A percentile compares a stretch with the other conserved stretches of the same genome.
These are phyloP conservation scores for Ptilodon capucinus DNA, from an alignment of 2,888 invertebrate species.

Conservation along the genomic window DNA sequence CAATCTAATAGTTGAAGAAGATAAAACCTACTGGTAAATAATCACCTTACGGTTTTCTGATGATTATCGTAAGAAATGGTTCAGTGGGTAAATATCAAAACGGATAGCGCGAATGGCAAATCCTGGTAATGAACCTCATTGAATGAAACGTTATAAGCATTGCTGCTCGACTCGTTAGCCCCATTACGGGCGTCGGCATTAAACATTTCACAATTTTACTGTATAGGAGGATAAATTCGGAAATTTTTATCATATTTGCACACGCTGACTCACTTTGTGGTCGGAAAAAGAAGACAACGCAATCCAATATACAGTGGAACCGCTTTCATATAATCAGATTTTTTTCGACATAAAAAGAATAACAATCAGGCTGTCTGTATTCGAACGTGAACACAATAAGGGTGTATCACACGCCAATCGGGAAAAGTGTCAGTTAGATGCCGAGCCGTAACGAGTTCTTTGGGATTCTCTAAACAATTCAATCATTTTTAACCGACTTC, in stretches of 20 bases:
- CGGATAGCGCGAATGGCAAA: conserved; percentile 10
- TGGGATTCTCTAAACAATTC: too few relatives aligned
- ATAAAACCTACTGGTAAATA: too few relatives aligned
- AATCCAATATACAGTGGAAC: conserved; percentile 22
- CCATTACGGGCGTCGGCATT: conserved; percentile 38
- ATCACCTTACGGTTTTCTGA: too few relatives aligned
- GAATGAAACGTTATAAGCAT: conserved; percentile 29
- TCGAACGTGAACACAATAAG: conserved; percentile 18
- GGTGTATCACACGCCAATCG: conserved; percentile 11
- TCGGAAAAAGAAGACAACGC: conserved; percentile 16
- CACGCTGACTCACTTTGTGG: conserved; percentile 20
- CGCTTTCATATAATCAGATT: conserved; percentile 21
- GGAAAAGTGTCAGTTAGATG: not conserved
- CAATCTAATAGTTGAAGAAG: too few relatives aligned
- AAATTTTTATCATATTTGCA: conserved; percentile 22
- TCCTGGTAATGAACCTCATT: conserved; percentile 15
- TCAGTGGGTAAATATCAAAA: conserved; percentile 18
- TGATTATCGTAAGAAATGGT: conserved; percentile 22
- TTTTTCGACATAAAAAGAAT: conserved; percentile 27
- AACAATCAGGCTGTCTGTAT: conserved; percentile 17
- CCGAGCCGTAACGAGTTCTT: not conserved
- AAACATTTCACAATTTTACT: conserved; percentile 31
- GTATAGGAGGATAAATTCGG: conserved; percentile 25
- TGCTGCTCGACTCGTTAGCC: conserved; percentile 44
- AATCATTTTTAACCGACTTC: too few relatives aligned